Percentiles rank a stretch among this genome's conserved stretches.
Conservation (phyloP, 2,888 invertebrate species). For the Drosophila nr. medialis region DNA sequence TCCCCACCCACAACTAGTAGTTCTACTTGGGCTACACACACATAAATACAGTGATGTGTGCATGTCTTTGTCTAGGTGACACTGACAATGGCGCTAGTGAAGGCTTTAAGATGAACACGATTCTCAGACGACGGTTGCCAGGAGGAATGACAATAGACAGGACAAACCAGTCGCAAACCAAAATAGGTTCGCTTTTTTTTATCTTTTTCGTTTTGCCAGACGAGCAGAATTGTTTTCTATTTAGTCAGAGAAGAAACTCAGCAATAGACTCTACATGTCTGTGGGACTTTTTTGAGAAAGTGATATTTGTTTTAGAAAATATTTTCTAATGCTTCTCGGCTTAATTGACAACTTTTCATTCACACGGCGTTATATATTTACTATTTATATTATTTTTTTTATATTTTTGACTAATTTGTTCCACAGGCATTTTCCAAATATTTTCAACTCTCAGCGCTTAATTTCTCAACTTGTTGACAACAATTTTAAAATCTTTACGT, state of each 20-base stretch:
- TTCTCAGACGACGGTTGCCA: slow-evolving; percentile 17
- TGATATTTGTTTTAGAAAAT: not conserved
- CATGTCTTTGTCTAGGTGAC: slow-evolving; percentile 28
- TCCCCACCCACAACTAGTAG: slow-evolving; percentile 8
- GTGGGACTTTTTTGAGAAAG: not conserved
- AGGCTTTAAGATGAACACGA: slow-evolving; percentile 22
- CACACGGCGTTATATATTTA: not conserved
- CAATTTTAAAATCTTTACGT: slow-evolving; percentile 45
- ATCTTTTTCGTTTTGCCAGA: too few species aligned
- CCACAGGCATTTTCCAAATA: not conserved
- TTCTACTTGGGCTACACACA: not conserved
- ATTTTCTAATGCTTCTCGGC: not conserved
- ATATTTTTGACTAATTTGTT: not conserved
- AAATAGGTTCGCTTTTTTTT: slow-evolving; percentile 7
- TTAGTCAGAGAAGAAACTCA: not conserved
- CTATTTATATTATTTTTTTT: not conserved
- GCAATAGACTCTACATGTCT: too few species aligned
- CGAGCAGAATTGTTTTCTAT: not conserved
- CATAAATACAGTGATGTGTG: slow-evolving; percentile 10
- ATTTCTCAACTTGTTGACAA: slow-evolving; percentile 19
- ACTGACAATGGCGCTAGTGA: slow-evolving; percentile 52
- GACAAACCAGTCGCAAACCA: slow-evolving; percentile 43
- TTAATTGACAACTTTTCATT: not conserved
- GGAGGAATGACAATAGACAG: slow-evolving; percentile 39
- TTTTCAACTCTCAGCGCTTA: slow-evolving; percentile 8